Conservation (phyloP, 2,888 invertebrate genomes). For the Marasmarcha lunaedactyla region DNA sequence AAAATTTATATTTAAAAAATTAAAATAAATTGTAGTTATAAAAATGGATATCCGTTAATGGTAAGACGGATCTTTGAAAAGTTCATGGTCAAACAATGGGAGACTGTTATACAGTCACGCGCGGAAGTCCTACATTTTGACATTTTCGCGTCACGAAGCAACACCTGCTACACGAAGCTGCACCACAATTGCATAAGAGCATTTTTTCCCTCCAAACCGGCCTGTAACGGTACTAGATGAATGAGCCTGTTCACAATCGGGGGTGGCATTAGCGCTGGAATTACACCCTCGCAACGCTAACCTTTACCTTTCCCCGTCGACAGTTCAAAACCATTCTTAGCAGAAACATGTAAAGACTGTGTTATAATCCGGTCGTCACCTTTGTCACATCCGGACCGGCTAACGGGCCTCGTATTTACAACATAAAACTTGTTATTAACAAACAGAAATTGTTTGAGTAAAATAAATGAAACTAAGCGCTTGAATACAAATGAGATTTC, state of each 20-base stretch:
- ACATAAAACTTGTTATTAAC: constrained; percentile 49
- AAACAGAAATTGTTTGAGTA: constrained; percentile 55
- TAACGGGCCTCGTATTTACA: constrained; percentile 38
- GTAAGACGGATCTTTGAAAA: constrained; percentile 56
- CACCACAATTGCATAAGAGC: constrained; percentile 31
- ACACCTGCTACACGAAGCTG: too few species aligned
- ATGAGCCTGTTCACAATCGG: not conserved
- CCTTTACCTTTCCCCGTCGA: constrained; percentile 1
- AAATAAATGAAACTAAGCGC: constrained; percentile 47
- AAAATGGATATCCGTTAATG: not conserved
- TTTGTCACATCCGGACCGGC: constrained; percentile 40
- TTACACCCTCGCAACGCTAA: not conserved
- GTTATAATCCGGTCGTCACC: constrained; percentile 36
- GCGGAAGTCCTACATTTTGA: constrained; percentile 44
- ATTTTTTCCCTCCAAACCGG: constrained; percentile 33
- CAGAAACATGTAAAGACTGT: constrained; percentile 30
- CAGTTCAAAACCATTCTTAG: constrained; percentile 3
- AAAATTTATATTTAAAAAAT: not conserved
- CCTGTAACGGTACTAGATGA: constrained; percentile 21
- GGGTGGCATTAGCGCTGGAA: not conserved
- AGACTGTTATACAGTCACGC: constrained; percentile 24
- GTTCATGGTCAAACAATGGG: constrained; percentile 41
- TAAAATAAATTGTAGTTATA: not conserved
- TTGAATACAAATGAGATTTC: constrained; percentile 59
- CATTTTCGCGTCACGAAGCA: constrained; percentile 43